Evolutionary conservation across 2,888 invertebrate species (phyloP), one percentile per base, ranked within the genome.

Genomic region (Priapulus caudatus): DNA sequence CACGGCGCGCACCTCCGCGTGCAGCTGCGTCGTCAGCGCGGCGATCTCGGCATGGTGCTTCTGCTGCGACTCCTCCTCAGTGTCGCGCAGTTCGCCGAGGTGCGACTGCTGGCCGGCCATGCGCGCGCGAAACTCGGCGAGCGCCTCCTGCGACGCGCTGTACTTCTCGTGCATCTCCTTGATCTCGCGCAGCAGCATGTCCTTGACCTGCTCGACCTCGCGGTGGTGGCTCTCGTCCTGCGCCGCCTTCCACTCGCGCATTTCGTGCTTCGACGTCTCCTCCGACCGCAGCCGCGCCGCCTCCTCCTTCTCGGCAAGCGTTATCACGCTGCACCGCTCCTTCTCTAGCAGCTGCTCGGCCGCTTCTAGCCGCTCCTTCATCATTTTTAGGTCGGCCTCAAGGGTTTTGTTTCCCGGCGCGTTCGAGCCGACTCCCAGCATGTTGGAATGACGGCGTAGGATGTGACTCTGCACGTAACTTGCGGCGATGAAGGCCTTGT

Each of bases 131-230:
- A 33, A n/a, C 33, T 33, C 10, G n/a, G 10, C 10, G 10, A 33
- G 33, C 33, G n/a, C n/a, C n/a, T 33, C 10, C n/a, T 33, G 33
- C 33, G 33, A 33, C 10, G 33, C 33, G 10, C n/a, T 10, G n/a
- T 33, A 33, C n/a, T 33, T 33, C 33, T 33, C 33, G 10, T 33
- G 33, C 33, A 33, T 33, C n/a, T 33, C 33, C 33, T 33, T 33
- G 10, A 33, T 33, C 33, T 33, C 33, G 10, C n/a, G 10, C n/a
- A 33, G 33, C 10, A 33, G 33, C 33, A 33, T 33, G 10, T 33
- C 33, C n/a, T 33, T 33, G 10, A 33, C 33, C 10, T n/a, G 33
- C n/a, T 33, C 33, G 10, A 33, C 33, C 33, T 33, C 33, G 10
- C n/a, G 33, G 10, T n/a, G 10, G 33, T 33, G 10, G n/a, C n/a